A percentile compares a stretch with the other conserved stretches of the same genome.
Conservation (phyloP, 2,113 vertebrate species). For the Eptesicus fuscus region DNA sequence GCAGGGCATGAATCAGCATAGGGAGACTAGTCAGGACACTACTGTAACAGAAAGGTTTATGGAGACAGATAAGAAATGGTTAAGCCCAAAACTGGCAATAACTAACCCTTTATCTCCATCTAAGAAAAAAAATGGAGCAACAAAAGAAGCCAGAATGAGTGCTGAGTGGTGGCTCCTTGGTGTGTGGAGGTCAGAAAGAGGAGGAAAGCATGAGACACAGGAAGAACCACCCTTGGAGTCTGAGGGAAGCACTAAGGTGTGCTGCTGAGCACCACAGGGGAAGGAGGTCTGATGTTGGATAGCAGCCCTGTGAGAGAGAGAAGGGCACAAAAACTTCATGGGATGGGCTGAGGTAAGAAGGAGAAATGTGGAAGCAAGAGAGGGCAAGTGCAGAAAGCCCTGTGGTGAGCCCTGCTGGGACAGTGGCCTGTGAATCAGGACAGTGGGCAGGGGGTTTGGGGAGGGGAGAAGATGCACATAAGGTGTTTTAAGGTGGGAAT, state of each 20-base stretch:
- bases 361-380: background rate
- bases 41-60: background rate
- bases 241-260: background rate
- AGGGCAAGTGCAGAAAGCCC: background rate
- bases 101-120: background rate
- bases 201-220: background rate
- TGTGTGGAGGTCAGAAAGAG: background rate
- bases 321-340: no score
- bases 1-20: background rate
- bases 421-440: background rate
- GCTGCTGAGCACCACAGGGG: background rate
- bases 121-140: background rate
- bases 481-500: background rate
- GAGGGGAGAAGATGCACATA: no score
- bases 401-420: background rate
- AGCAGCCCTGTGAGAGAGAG: background rate
- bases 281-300: background rate
- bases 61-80: background rate
- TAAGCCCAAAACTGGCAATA: background rate
- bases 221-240: no score
- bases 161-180: background rate
- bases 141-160: background rate
- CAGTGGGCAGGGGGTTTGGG: no score
- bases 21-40: background rate
- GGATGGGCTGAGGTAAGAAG: background rate